Base-by-base conservation (phyloP, 1,140 invertebrate genomes). In the Drosophila mauritiana region DNA sequence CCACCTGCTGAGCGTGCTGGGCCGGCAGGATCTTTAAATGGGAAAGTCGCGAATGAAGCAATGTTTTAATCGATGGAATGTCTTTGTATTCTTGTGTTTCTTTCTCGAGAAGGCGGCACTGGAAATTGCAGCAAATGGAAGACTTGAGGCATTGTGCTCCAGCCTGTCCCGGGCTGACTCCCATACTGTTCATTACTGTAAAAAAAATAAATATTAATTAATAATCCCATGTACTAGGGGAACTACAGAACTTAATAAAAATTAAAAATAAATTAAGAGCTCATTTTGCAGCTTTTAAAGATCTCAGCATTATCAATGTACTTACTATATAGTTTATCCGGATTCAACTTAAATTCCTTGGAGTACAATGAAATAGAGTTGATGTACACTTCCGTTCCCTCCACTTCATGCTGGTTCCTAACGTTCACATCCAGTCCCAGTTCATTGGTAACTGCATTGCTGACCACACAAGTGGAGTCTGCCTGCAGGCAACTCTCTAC, bases 401-500 rank as follows among this genome's bases (percentile, higher is more conserved):
- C 94, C n/a, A 94, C 92, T 75, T 95, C 94, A 92, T 95, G 95
- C 10, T 94, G 93, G 91, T 96, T 96, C 74, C 95, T 95, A 2
- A 95, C 92, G 63, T 94, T 94, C 15, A 96, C 85, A 48, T 94
- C 93, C 6, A 96, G 77, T 46, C 95, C 94, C 55, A 96, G 91
- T 12, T 95, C 93, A 27, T 92, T 93, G 10, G 78, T 93, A 46
- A 94, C 90, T 1, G 92, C 90, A 59, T 93, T 92, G 56, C 91
- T 94, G 13, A 93, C 70, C 49, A 93, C 93, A 53, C 93, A 93
- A 73, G 93, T 93, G 0, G 94, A 93, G 20, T 93, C 94, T 2
- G 95, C 93, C 56, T 94, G 93, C 12, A 96, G 86, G 2, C 95
- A 96, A 67, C 96, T 95, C 49, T 95, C 92, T n/a, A 96, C 94